Evolutionary conservation across 2,888 invertebrate genomes (phyloP), one percentile per base, ranked within the genome.

Genomic region (Papilio elwesi): DNA sequence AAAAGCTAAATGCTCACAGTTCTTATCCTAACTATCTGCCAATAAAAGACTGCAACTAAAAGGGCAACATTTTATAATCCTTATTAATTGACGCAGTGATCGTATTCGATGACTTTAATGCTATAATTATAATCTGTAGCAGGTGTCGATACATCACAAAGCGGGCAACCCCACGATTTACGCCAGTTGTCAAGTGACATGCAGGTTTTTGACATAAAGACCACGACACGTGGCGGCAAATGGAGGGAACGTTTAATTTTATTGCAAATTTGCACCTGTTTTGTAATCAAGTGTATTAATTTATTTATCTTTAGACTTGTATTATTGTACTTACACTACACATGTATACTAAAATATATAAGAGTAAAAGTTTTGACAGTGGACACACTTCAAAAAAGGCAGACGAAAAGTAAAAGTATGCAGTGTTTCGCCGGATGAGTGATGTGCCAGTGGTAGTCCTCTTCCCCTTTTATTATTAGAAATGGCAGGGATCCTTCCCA

Each of bases 1-100:
- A n/a, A 57, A 36, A 8, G 36, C 13, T 13, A 59, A 59, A 38
- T 38, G 43, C 2, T 43, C 43, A 15, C 16, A 53, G 26, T 26
- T 47, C 57, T 67, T 70, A 13, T 36, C 51, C 70, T 48, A 67
- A 36, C 15, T 52, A 6, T 52, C 10, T 5, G 13, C 52, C 59
- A 38, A 62, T 16, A 26, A 64, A 11, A 13, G 15, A 64, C 15
- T 48, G 11, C 48, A 26, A 48, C 6, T 53, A 76, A 75, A 77
- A 73, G 76, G 75, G 79, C 85, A 85, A 78, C 82, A 70, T 47
- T 77, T 77, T 76, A 76, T 77, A 82, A 80, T 81, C 79, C 77
- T 74, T 76, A 74, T 77, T 76, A 75, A 77, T 81, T 76, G 75
- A 79, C 76, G 74, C 73, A 63, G 75, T 49, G 11, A 38, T 53